Percentiles rank a stretch among this genome's conserved stretches.
phyloP scores from a whole-genome alignment of 1,140 invertebrate species.

The Formica exsecta region DNA sequence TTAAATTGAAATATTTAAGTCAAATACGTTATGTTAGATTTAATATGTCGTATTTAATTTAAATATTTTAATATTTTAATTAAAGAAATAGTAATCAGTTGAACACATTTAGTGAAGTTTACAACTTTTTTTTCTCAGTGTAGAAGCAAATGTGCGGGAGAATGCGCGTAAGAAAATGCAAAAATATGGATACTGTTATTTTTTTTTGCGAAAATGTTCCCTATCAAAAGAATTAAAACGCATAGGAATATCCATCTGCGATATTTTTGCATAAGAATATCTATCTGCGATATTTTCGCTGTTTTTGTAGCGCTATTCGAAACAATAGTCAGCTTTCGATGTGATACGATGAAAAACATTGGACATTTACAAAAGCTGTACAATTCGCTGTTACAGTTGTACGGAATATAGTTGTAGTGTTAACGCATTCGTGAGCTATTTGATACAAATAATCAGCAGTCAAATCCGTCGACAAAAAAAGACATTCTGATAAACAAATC shows the following conservation, averaged over 20 bases:
- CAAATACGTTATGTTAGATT: no score
- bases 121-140: no score
- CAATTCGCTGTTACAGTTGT: not conserved
- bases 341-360: not conserved
- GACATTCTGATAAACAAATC: not conserved
- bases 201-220: not conserved
- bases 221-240: slow-evolving; percentile 19
- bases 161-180: no score
- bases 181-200: not conserved
- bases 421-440: not conserved
- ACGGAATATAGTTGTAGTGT: not conserved
- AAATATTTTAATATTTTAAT: no score
- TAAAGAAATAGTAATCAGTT: no score
- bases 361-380: slow-evolving; percentile 1
- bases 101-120: no score
- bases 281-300: not conserved
- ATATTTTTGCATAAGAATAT: not conserved
- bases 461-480: not conserved
- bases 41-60: no score
- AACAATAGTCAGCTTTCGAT: slow-evolving; percentile 31
- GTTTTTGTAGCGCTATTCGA: not conserved
- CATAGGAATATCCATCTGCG: not conserved
- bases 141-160: not conserved
- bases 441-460: not conserved
- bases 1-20: no score